Evolutionary conservation across 2,888 invertebrate genomes (phyloP), one percentile per base, ranked within the genome.

Genomic region (Ischnus inquisitorius): DNA sequence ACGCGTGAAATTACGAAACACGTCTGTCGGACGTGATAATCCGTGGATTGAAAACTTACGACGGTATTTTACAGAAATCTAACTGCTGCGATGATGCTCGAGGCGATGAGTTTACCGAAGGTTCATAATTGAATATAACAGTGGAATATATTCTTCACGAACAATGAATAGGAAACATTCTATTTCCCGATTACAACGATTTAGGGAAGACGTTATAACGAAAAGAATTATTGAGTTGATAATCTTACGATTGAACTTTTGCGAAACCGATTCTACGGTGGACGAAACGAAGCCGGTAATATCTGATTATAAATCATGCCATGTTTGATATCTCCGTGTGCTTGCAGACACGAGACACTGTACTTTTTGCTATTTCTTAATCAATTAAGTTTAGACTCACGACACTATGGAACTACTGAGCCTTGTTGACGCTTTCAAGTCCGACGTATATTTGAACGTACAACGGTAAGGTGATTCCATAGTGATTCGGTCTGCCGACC

Each of bases 291-390:
- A 62, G 51, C 39, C n/a, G 43, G 41, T 57, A 57, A 76, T 65
- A 69, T 71, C 16, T 82, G 19, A 82, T 48, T 74, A 84, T 76
- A 65, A 34, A 77, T n/a, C 54, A 76, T 86, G 91, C 87, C 86
- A 88, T 80, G 88, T 88, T 87, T 86, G 90, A 90, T 89, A 85
- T 90, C 90, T 93, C 91, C 93, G 91, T 89, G 92, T 93, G 93
- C 85, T 92, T 91, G 92, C 92, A 91, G 92, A 90, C 91, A 89
- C 88, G 78, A 90, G 90, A 90, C 91, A 90, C 90, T 91, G 91
- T 90, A 78, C 87, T 85, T 72, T 71, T 60, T 87, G 67, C 79
- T 79, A 82, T 76, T 84, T 54, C 19, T 87, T 86, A 72, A 85
- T 75, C 57, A 72, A 83, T 80, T 83, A 79, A 86, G 83, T 28